These are phyloP conservation scores for Gortyna flavago DNA, from an alignment of 2,888 invertebrate species.

Conservation along the genomic window DNA sequence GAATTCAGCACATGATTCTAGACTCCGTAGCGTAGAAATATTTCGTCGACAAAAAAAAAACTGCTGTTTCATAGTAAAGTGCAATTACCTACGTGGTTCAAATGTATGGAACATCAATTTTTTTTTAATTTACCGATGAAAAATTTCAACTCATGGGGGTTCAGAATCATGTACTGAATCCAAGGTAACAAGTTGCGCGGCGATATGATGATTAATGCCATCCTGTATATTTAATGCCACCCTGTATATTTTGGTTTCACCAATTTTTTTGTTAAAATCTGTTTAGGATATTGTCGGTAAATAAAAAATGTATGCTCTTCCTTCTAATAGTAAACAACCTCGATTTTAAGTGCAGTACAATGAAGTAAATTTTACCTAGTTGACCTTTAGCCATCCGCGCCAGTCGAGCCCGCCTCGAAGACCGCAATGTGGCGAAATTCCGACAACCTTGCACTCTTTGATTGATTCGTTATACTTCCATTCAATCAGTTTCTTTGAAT, in stretches of 20 bases:
- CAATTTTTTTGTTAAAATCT: neutral
- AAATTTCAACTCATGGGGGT: neutral
- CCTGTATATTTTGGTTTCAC: too few species aligned
- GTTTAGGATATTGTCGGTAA: neutral
- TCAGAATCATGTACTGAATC: too few species aligned
- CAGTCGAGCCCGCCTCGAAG: conserved; percentile 14
- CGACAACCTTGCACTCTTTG: conserved; percentile 48
- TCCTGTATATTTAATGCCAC: too few species aligned
- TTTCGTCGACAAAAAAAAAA: neutral
- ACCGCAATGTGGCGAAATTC: conserved; percentile 45
- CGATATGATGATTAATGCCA: too few species aligned
- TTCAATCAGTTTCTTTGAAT: conserved; percentile 40
- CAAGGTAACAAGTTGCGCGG: too few species aligned
- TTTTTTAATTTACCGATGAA: neutral
- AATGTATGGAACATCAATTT: neutral
- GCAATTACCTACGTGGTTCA: too few species aligned
- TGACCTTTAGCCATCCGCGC: conserved; percentile 50
- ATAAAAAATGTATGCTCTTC: neutral
- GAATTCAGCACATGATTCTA: neutral
- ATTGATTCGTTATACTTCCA: conserved; percentile 55
- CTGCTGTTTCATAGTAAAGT: neutral
- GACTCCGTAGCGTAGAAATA: neutral
- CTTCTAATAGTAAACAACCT: conserved; percentile 21
- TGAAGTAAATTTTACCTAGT: conserved; percentile 40
- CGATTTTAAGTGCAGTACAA: conserved; percentile 38